Conservation (phyloP, 2,888 invertebrate species). For the Callinectes sapidus region DNA sequence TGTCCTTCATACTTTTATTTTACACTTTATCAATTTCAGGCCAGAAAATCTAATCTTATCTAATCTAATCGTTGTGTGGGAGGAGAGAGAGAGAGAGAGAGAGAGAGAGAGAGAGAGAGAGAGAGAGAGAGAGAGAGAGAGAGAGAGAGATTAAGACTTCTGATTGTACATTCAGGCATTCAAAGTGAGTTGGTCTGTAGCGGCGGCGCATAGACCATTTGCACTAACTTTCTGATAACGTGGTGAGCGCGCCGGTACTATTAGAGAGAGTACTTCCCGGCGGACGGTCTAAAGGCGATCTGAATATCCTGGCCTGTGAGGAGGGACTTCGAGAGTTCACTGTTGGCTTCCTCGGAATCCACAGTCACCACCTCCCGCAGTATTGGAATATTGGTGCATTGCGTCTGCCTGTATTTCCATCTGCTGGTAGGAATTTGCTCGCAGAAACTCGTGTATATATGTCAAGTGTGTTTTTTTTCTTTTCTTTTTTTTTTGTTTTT, state of each 20-base stretch:
- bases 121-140: too few relatives aligned
- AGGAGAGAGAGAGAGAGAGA: background rate
- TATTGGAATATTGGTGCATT: background rate
- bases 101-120: background rate
- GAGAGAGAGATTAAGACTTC: background rate
- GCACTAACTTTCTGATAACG: constrained; percentile 11
- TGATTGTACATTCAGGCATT: background rate
- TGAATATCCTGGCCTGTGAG: background rate
- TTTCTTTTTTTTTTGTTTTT: too few relatives aligned
- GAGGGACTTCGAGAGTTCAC: background rate
- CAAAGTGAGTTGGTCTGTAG: background rate
- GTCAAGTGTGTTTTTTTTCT: too few relatives aligned
- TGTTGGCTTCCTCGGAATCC: background rate
- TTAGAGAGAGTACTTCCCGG: background rate
- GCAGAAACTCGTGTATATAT: too few relatives aligned
- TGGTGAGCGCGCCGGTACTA: too few relatives aligned
- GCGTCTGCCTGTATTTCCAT: background rate
- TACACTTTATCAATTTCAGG: too few relatives aligned
- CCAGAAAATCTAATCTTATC: too few relatives aligned
- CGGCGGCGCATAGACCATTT: background rate
- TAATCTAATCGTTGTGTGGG: too few relatives aligned
- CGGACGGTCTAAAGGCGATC: background rate
- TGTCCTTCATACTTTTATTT: too few relatives aligned
- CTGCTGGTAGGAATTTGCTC: too few relatives aligned
- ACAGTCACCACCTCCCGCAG: background rate